Percentiles rank a stretch among this genome's conserved stretches.
phyloP scores from a whole-genome alignment of 2,888 invertebrate species.

The Drosophila falleni region DNA sequence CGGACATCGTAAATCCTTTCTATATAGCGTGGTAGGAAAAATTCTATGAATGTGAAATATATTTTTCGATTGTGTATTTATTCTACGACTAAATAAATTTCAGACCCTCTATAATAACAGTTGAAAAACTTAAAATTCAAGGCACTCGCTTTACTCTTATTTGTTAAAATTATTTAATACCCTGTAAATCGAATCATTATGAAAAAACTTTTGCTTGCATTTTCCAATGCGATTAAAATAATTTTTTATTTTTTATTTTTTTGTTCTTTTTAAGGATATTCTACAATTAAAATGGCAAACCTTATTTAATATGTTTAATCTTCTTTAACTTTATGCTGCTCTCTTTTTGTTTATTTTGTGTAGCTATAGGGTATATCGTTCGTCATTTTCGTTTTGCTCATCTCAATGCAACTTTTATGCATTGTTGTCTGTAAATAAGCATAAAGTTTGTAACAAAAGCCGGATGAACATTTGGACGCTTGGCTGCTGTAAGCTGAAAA shows the following conservation, averaged over 20 bases:
- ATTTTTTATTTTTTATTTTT: too few relatives aligned
- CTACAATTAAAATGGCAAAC: not conserved
- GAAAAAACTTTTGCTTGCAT: not conserved
- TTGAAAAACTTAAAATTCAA: not conserved
- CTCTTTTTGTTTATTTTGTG: not conserved
- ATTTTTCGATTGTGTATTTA: not conserved
- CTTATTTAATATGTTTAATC: not conserved
- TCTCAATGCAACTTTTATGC: conserved; percentile 20
- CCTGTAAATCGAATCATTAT: not conserved
- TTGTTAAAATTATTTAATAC: not conserved
- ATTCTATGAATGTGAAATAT: not conserved
- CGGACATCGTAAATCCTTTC: conserved; percentile 50
- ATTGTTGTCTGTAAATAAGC: conserved; percentile 51
- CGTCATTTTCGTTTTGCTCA: conserved; percentile 2
- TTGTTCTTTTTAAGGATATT: too few relatives aligned
- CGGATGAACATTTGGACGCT: conserved; percentile 49
- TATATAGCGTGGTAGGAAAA: not conserved
- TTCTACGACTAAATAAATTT: conserved; percentile 18
- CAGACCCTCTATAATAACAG: conserved; percentile 1
- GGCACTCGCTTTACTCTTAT: conserved; percentile 5
- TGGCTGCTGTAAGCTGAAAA: conserved; percentile 35
- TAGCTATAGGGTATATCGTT: conserved; percentile 1
- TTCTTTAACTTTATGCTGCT: not conserved
- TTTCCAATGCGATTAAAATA: too few relatives aligned
- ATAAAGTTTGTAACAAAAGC: conserved; percentile 56